Conservation (phyloP, 2,797 vertebrate species). For the Xenops minutus region DNA sequence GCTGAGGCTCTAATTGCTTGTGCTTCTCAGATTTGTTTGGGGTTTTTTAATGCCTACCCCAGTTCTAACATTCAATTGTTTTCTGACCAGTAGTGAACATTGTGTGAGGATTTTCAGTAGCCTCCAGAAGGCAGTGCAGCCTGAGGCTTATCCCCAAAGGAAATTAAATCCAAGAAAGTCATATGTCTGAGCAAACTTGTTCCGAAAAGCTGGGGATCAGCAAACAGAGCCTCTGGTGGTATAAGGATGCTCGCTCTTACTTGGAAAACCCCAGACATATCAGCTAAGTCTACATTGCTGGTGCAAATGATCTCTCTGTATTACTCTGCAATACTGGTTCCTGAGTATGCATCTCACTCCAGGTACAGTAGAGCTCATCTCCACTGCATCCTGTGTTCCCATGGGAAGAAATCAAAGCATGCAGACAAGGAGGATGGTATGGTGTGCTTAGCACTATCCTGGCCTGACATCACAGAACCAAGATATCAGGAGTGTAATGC, state of each 20-base stretch:
- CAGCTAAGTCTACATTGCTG: not conserved
- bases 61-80: not conserved
- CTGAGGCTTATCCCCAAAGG: not conserved
- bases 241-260: not conserved
- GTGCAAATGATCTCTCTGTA: not conserved
- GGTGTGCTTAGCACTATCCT: not conserved
- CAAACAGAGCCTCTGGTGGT: not conserved
- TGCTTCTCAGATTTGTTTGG: not conserved
- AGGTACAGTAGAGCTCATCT: not conserved
- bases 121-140: not conserved
- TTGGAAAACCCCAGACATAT: not conserved
- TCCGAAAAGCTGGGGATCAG: not conserved
- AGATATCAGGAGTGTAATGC: not conserved
- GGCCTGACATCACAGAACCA: not conserved
- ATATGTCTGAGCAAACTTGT: not conserved
- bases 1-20: not conserved
- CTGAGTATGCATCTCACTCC: not conserved
- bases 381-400: not conserved
- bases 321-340: not conserved
- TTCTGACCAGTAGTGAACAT: not conserved
- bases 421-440: not conserved
- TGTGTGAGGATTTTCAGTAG: not conserved
- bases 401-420: not conserved
- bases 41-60: not conserved
- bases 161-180: not conserved